Evolutionary conservation across 2,113 vertebrate species (phyloP).

Genomic region (cattle (Bos taurus)): DNA sequence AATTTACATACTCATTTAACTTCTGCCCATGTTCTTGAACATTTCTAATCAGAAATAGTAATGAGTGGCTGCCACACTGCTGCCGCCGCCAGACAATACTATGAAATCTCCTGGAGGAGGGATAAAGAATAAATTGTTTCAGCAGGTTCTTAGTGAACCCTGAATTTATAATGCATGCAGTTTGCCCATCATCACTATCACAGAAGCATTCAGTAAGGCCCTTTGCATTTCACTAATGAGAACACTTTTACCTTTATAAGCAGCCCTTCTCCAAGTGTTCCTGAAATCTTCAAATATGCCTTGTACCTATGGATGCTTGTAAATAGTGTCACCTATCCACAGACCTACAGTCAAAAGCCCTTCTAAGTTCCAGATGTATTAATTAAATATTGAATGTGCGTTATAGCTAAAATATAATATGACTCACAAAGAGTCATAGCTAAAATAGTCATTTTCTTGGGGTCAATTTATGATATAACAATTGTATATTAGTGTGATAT

Average conservation of each 20-base stretch:
- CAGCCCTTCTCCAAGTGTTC: neutral
- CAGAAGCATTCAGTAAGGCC: neutral
- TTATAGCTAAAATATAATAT: neutral
- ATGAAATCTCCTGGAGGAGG: neutral
- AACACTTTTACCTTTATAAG: neutral
- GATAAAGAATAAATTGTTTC: neutral
- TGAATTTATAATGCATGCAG: rapidly evolving
- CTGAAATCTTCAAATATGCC: neutral
- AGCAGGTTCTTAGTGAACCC: neutral
- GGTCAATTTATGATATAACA: neutral
- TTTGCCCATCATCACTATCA: neutral
- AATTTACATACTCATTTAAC: neutral
- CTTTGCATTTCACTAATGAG: neutral
- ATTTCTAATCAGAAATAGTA: neutral
- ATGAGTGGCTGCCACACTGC: neutral
- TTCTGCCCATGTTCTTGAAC: neutral
- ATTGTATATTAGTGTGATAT: neutral
- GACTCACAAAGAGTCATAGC: neutral
- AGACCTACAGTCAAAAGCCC: neutral
- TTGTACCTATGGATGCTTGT: neutral
- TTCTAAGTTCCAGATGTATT: neutral
- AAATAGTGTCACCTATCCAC: too few species aligned
- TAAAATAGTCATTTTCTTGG: neutral
- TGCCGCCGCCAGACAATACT: neutral
- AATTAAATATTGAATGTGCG: neutral